Evolutionary conservation across 2,113 vertebrate species (phyloP).

Genomic region (Microtus richardsoni): DNA sequence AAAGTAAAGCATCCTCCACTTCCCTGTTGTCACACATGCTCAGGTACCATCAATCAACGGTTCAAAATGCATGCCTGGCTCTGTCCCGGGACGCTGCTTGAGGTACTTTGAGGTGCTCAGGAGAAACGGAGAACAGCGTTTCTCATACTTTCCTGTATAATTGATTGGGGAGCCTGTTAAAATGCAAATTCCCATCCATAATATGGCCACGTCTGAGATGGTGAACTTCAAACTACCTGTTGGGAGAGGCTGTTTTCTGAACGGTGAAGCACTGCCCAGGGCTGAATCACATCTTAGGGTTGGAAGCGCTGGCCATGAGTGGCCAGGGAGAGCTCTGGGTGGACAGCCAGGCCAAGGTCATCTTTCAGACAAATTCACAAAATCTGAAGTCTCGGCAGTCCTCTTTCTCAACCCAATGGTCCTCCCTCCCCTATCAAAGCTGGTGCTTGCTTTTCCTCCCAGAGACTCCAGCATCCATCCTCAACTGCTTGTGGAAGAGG

Average conservation of each 20-base stretch:
- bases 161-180: neutral
- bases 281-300: neutral
- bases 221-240: neutral
- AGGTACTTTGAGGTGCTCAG: neutral
- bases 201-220: neutral
- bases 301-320: neutral
- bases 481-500: neutral
- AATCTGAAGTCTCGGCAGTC: neutral
- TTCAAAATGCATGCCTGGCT: accelerated
- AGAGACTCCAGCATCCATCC: neutral
- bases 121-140: neutral
- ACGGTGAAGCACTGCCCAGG: neutral
- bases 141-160: neutral
- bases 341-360: neutral
- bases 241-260: accelerated
- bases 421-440: neutral
- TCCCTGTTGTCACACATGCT: neutral
- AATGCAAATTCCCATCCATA: neutral
- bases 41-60: neutral
- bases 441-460: too few species aligned
- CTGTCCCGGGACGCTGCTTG: neutral
- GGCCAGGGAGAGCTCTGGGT: neutral
- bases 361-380: too few species aligned
- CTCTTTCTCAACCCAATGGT: neutral
- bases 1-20: neutral